phyloP scores from a whole-genome alignment of 2,888 invertebrate species.

The Cartodere bifasciata region DNA sequence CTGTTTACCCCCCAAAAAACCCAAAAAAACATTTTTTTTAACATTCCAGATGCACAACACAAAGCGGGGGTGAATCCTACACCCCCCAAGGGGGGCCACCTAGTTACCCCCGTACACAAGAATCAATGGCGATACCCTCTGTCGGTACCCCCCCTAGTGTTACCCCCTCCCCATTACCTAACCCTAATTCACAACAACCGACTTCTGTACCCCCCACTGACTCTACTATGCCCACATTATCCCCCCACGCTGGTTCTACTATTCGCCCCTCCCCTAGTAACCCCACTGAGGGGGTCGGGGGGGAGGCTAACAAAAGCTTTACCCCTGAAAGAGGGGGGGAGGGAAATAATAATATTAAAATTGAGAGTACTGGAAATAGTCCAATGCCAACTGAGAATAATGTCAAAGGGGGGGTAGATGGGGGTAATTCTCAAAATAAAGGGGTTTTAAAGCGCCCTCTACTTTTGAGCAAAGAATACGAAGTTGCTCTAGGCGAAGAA shows the following conservation, averaged over 20 bases:
- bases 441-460: constrained; percentile 69
- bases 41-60: constrained; percentile 18
- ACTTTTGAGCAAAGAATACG: constrained; percentile 65
- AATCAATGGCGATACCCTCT: constrained; percentile 42
- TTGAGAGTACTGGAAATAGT: no score
- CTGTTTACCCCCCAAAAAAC: no score
- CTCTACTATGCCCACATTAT: constrained; percentile 53
- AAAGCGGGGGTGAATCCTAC: constrained; percentile 28
- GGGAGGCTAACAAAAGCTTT: no score
- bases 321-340: no score
- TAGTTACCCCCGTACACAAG: constrained; percentile 49
- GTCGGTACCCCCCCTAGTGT: constrained; percentile 45
- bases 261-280: constrained; percentile 24
- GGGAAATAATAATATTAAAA: no score
- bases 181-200: constrained; percentile 54
- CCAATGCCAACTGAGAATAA: no score
- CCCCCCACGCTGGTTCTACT: constrained; percentile 44
- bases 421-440: no score
- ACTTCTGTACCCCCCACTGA: constrained; percentile 52
- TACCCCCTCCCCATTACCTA: constrained; percentile 56
- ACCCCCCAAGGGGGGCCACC: constrained; percentile 55
- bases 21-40: constrained; percentile 18
- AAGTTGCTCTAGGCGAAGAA: constrained; percentile 68
- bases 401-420: no score
- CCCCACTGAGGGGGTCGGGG: no score